Base-by-base conservation (phyloP, 2,797 vertebrate species). In the Poeciliopsis infans region DNA sequence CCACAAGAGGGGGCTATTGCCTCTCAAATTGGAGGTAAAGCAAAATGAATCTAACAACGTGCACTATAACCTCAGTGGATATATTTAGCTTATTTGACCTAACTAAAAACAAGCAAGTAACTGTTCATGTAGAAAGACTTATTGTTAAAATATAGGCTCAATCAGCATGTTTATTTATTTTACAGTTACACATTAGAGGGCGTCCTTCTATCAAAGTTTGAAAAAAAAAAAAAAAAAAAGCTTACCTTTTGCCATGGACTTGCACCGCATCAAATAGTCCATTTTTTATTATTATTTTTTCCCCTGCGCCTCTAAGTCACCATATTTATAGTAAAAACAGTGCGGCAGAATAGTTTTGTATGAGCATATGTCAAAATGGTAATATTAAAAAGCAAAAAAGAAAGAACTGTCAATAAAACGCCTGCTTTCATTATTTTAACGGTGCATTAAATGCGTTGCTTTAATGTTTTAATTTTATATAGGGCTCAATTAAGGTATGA, bases 1-100 rank as follows among this genome's bases (percentile, higher is more conserved):
- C 83, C 85, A 87, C 88, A 82, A 36, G 78, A n/a, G 72, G 76
- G 72, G 64, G 16, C 72, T 72, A 66, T 72, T 71, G 47, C 57
- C 55, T 74, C 46, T 76, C 2, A 57, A 36, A 75, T 46, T 5
- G 41, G 4, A 61, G 2, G 1, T 15, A 39, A 53, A 82, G 49
- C 5, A 15, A 36, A 20, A 43, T 75, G 20, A 36, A 16, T 75
- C 28, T 15, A 61, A 33, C 3, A 36, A 36, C 33, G 11, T 23
- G 33, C 16, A 36, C 16, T 36, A 36, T 36, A 18, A 36, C 18
- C 15, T 8, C 18, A 61, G 0, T 31, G 28, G 12, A 49, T n/a
- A 55, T 31, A 69, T 74, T 1, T 47, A n/a, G 10, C 1, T n/a
- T 71, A 7, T 36, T 61, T 74, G 25, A 49, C 51, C 3, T 7